Evolutionary conservation across 2,113 vertebrate species (phyloP).

Genomic region (Sminthopsis crassicaudata): DNA sequence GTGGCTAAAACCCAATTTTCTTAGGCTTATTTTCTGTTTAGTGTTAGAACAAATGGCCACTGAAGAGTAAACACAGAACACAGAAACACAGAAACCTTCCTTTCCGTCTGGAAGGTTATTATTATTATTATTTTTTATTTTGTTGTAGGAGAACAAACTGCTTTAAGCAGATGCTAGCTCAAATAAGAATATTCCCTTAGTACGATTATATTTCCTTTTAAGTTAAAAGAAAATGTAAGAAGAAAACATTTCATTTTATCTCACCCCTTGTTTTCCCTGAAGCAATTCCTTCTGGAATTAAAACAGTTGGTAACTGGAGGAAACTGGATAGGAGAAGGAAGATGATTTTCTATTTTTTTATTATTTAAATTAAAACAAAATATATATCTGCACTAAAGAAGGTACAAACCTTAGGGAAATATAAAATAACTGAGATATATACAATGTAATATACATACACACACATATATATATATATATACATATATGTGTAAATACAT

Average conservation of each 20-base stretch:
- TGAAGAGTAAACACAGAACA: neutral
- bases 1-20: neutral
- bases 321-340: slow-evolving; percentile 46
- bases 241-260: slow-evolving; percentile 66
- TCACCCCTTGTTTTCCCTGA: slow-evolving; percentile 27
- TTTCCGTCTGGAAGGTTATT: slow-evolving; percentile 52
- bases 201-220: slow-evolving; percentile 71
- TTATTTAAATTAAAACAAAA: slow-evolving; percentile 65
- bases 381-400: slow-evolving; percentile 51
- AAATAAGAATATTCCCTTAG: slow-evolving; percentile 54
- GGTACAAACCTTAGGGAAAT: slow-evolving; percentile 16
- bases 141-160: slow-evolving; percentile 17
- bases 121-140: slow-evolving; percentile 34
- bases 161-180: slow-evolving; percentile 51
- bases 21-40: slow-evolving; percentile 1
- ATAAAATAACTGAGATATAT: neutral
- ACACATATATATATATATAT: neutral
- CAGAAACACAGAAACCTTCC: neutral
- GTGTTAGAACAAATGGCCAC: slow-evolving; percentile 9
- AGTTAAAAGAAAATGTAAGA: slow-evolving; percentile 56
- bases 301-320: slow-evolving; percentile 62
- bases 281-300: slow-evolving; percentile 55
- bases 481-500: too few relatives aligned
- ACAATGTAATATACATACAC: neutral
- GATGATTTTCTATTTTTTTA: slow-evolving; percentile 54